phyloP scores from a whole-genome alignment of 2,888 invertebrate species.

The Lacanobia wlatinum region DNA sequence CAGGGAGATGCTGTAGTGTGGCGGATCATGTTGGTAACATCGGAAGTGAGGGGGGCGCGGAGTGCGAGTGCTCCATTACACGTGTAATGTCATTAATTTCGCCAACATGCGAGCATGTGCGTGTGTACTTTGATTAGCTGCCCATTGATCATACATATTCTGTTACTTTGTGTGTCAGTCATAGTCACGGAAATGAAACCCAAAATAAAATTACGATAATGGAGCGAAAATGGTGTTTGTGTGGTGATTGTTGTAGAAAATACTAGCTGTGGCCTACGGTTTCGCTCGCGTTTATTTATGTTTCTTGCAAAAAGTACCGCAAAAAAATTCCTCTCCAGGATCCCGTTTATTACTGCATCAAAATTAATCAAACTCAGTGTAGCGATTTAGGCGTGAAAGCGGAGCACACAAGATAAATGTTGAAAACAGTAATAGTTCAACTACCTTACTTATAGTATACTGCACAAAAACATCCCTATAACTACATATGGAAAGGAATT shows the following conservation, averaged over 20 bases:
- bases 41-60: neutral
- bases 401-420: too few relatives aligned
- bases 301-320: too few relatives aligned
- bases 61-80: slow-evolving; percentile 18
- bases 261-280: too few relatives aligned
- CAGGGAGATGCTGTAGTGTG: neutral
- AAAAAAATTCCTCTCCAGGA: too few relatives aligned
- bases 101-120: neutral
- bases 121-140: neutral
- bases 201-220: neutral
- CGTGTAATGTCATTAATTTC: slow-evolving; percentile 4
- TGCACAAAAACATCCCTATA: neutral
- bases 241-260: neutral
- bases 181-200: neutral
- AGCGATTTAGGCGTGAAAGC: too few relatives aligned
- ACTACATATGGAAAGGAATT: neutral
- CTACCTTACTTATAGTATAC: neutral
- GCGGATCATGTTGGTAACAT: neutral
- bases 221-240: neutral
- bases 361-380: too few relatives aligned
- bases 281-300: too few relatives aligned
- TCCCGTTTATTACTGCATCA: too few relatives aligned
- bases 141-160: neutral
- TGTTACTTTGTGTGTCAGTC: neutral
- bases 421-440: too few relatives aligned